These are phyloP conservation scores for Polypterus senegalus DNA, from an alignment of 2,113 vertebrate species.

Conservation along the genomic window DNA sequence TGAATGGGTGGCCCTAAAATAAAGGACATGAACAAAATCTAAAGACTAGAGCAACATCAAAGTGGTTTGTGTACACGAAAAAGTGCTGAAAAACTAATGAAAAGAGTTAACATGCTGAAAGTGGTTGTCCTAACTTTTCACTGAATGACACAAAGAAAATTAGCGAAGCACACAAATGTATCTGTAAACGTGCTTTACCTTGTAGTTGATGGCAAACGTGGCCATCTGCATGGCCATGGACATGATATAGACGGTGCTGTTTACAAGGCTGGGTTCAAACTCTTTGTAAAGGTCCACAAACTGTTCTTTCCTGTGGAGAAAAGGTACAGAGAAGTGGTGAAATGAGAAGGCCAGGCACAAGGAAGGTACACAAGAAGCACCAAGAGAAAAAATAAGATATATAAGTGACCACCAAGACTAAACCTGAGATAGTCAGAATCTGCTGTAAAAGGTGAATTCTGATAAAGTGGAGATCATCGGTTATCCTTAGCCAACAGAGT, in stretches of 20 bases:
- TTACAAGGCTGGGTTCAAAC: constrained; percentile 88
- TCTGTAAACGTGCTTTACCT: constrained; percentile 42
- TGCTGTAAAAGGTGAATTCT: no score
- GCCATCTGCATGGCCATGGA: constrained; percentile 97
- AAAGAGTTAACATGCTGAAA: no score
- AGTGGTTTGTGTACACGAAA: background rate
- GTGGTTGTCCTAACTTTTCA: no score
- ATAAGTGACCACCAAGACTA: no score
- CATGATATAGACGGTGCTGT: constrained; percentile 97
- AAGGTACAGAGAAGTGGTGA: background rate
- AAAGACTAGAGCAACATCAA: background rate
- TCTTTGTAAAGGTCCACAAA: constrained; percentile 90
- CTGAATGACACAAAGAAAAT: no score
- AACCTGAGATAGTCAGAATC: no score
- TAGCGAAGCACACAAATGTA: no score
- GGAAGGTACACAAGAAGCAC: background rate
- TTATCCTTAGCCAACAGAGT: background rate
- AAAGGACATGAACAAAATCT: background rate
- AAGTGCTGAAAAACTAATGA: background rate
- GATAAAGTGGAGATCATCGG: no score
- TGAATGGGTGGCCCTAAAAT: constrained; percentile 80
- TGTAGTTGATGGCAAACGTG: constrained; percentile 96
- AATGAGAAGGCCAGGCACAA: background rate
- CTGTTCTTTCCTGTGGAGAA: constrained; percentile 52
- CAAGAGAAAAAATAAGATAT: background rate